These are phyloP conservation scores for Malacosoma neustria DNA, from an alignment of 2,888 invertebrate genomes.

Conservation along the genomic window DNA sequence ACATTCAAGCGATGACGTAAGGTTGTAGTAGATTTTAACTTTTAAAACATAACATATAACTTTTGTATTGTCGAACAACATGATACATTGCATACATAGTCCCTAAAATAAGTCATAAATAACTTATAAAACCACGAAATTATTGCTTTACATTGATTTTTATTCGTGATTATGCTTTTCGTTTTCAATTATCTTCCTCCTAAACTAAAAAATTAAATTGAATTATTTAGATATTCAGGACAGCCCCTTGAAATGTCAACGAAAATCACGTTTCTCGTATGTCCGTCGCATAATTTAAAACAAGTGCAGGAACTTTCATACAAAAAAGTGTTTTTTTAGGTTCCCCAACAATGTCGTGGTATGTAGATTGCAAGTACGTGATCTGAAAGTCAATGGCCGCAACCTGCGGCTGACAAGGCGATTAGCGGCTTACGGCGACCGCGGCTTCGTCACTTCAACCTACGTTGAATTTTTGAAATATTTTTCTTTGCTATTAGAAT, in stretches of 20 bases:
- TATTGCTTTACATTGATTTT: no score
- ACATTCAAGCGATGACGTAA: no score
- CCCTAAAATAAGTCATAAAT: no score
- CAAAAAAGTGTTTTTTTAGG: constrained; percentile 39
- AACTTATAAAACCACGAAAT: no score
- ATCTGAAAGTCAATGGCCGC: constrained; percentile 50
- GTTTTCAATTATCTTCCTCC: no score
- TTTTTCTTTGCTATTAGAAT: constrained; percentile 9
- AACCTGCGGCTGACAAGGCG: constrained; percentile 55
- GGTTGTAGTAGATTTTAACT: no score
- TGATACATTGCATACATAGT: no score
- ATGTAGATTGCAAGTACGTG: constrained; percentile 68
- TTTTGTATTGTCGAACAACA: no score
- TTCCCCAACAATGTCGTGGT: constrained; percentile 34
- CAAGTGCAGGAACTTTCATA: constrained; percentile 17
- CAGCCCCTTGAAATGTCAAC: not conserved
- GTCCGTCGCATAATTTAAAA: constrained; percentile 16
- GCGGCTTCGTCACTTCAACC: constrained; percentile 19
- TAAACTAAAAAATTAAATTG: no score
- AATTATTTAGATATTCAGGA: not conserved
- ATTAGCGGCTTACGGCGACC: constrained; percentile 44
- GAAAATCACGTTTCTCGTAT: not conserved
- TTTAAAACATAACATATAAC: no score
- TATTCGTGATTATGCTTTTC: no score
- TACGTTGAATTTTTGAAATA: constrained; percentile 14